Evolutionary conservation across 1,140 invertebrate genomes (phyloP).

Genomic region (Pectinophora gossypiella): DNA sequence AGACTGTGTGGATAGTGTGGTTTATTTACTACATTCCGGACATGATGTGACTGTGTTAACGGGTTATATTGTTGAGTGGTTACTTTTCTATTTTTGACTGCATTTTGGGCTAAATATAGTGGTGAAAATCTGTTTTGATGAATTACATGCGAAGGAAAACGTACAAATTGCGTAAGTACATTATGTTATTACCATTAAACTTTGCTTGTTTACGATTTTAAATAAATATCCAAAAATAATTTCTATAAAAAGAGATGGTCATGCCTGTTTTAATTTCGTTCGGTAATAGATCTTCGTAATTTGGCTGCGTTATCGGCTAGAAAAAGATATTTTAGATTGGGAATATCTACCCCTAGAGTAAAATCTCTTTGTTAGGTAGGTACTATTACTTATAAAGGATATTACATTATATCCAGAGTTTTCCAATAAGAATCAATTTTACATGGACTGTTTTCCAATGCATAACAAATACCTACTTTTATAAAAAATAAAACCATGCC

Average conservation of each 20-base stretch:
- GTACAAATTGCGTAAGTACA: conserved; percentile 60
- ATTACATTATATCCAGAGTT: no score
- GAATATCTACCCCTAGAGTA: no score
- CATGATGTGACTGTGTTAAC: conserved; percentile 37
- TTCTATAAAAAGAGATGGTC: background rate
- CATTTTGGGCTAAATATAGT: conserved; percentile 44
- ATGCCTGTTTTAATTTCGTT: background rate
- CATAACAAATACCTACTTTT: no score
- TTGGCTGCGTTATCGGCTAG: background rate
- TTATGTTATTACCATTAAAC: background rate
- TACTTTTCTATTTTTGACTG: conserved; percentile 61
- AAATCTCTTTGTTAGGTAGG: no score
- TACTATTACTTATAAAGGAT: no score
- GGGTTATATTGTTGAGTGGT: conserved; percentile 31
- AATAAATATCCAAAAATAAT: background rate
- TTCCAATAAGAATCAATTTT: no score
- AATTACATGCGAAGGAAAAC: conserved; percentile 35
- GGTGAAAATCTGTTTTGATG: conserved; percentile 34
- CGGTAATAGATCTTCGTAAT: background rate
- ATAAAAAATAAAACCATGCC: no score
- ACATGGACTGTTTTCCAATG: no score
- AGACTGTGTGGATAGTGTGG: conserved; percentile 18
- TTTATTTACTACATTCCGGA: conserved; percentile 24
- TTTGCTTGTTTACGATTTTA: background rate
- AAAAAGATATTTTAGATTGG: no score